Base-by-base conservation (phyloP, 1,140 invertebrate genomes). In the Magallana angulata region DNA sequence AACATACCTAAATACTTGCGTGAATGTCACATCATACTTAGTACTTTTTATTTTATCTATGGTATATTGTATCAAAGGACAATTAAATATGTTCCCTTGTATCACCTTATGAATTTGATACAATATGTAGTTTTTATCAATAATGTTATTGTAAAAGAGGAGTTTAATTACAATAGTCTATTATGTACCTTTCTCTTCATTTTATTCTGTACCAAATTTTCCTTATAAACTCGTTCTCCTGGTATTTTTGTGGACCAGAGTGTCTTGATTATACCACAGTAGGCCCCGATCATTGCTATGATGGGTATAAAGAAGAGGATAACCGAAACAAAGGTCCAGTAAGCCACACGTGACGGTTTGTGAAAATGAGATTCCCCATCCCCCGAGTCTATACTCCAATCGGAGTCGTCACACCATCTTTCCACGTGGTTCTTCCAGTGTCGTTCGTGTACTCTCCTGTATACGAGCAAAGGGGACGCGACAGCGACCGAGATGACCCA, bases 231-330 rank as follows among this genome's bases (percentile, higher is more conserved):
- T 16, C 91, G 68, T 57, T 93, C 91, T 5, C 91, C 92, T 16
- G 92, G 92, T n/a, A 91, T 88, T 80, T 91, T 82, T 5, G 91
- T 91, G 7, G 89, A 87, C 90, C 92, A 92, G 11, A 94, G 90
- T 80, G 93, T 94, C 87, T 93, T 92, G 64, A 95, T 95, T 58
- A 96, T 95, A 57, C 95, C 89, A 57, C 91, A 87, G 90, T 96
- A 96, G 9, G 95, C 95, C 14, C 94, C 90, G 0, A 93, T 85
- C 95, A 96, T 96, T 14, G 95, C 93, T 7, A 93, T 57, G 7
- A 95, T 94, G 0, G 95, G 95, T 56, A 95, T 83, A 91, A 95
- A 95, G 92, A 95, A 96, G 18, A 96, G 88, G 3, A 94, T 93
- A 16, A 95, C 90, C n/a, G 94, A 94, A 3, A 95, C 93, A 86